Percentiles rank a stretch among this genome's conserved stretches.
Evolutionary conservation across 2,113 vertebrate species (phyloP).

Genomic region (Verasper variegatus): DNA sequence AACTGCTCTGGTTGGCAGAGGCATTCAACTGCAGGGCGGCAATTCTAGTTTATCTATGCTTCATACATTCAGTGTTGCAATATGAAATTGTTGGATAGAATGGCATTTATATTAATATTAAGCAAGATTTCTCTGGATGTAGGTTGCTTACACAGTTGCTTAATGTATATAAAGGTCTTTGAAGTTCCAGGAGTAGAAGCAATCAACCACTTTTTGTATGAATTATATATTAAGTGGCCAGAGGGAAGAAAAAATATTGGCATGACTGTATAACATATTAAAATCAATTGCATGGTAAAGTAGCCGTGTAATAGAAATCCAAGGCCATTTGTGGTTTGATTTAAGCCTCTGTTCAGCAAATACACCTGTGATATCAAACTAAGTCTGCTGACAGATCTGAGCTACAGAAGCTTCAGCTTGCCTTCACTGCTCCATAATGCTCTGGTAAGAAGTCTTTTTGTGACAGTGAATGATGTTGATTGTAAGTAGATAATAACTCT

Average conservation of each 20-base stretch:
- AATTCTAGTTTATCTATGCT: no score
- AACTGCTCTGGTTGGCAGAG: no score
- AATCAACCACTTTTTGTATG: not conserved
- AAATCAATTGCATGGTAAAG: not conserved
- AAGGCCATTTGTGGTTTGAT: constrained; percentile 4
- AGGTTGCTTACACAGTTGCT: no score
- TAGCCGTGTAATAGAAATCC: not conserved
- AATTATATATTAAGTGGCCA: not conserved
- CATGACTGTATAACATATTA: not conserved
- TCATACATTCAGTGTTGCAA: no score
- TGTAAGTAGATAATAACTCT: constrained; percentile 47
- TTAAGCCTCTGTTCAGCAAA: not conserved
- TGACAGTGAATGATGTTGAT: constrained; percentile 56
- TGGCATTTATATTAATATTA: no score
- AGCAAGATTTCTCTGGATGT: no score
- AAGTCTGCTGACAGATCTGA: not conserved
- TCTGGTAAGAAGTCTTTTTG: constrained; percentile 5
- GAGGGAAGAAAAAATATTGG: not conserved
- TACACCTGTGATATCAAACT: not conserved
- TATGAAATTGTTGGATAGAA: no score
- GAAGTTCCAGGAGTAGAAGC: not conserved
- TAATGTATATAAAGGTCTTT: no score
- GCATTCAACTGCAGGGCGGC: no score
- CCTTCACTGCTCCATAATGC: not conserved
- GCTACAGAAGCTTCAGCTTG: not conserved